Conservation (phyloP, 2,797 vertebrate species). For the Microctenopoma steveboyesi region DNA sequence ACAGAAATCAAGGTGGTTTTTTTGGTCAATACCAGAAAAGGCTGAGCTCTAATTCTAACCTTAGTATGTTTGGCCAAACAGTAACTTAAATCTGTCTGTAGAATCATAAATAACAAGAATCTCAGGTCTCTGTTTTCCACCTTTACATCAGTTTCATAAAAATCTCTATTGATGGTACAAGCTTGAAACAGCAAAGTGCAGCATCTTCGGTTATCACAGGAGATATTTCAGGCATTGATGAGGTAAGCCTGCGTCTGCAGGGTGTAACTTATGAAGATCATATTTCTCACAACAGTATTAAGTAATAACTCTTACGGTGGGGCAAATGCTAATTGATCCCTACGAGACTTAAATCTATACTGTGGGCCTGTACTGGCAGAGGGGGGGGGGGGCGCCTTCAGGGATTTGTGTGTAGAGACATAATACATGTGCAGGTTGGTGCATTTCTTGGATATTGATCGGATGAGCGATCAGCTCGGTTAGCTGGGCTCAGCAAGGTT, state of each 20-base stretch:
- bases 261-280: constrained; percentile 37
- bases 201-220: constrained; percentile 13
- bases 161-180: not conserved
- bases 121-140: not conserved
- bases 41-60: too few relatives aligned
- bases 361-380: constrained; percentile 13
- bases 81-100: not conserved
- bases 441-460: constrained; percentile 34
- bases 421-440: not conserved
- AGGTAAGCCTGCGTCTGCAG: constrained; percentile 38
- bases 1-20: too few relatives aligned
- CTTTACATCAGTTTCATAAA: not conserved
- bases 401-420: constrained; percentile 31
- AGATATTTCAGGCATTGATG: constrained; percentile 35
- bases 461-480: constrained; percentile 26
- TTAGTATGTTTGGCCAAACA: not conserved
- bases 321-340: constrained; percentile 67
- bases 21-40: too few relatives aligned
- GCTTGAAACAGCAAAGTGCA: not conserved
- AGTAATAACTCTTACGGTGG: constrained; percentile 43
- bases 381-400: constrained; percentile 17
- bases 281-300: constrained; percentile 41
- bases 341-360: constrained; percentile 54
- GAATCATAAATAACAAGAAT: not conserved
- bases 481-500: constrained; percentile 27